phyloP scores from a whole-genome alignment of 2,797 vertebrate species.

The Rhinogobio ventralis region DNA sequence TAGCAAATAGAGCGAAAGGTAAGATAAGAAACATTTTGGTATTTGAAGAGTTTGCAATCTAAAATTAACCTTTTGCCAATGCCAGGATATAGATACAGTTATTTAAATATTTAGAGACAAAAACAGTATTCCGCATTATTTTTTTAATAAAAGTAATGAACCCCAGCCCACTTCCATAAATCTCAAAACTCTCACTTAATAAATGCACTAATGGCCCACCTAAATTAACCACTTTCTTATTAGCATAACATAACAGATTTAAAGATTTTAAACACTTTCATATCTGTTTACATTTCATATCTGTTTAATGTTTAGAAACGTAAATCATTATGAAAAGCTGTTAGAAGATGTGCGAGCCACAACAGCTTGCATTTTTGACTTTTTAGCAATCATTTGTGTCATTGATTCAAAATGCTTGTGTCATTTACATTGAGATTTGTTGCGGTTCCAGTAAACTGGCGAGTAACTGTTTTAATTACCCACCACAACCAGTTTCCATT shows the following conservation, averaged over 20 bases:
- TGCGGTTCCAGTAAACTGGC: not conserved
- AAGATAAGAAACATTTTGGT: conserved; percentile 21
- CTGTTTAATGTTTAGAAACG: not conserved
- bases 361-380: not conserved
- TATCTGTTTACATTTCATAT: not conserved
- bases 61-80: conserved; percentile 14
- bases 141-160: not conserved
- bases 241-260: not conserved
- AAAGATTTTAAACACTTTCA: not conserved
- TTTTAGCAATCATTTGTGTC: not conserved
- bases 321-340: not conserved
- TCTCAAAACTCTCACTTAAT: not conserved
- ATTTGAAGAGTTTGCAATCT: not conserved
- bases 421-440: not conserved
- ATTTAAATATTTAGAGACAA: not conserved
- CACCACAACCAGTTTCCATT: not conserved
- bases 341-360: not conserved
- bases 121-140: not conserved
- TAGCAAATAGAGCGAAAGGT: conserved; percentile 12
- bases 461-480: conserved; percentile 10
- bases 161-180: not conserved
- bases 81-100: not conserved
- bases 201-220: not conserved
- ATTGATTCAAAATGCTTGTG: not conserved
- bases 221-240: not conserved